Evolutionary conservation across 2,797 vertebrate species (phyloP), one percentile per base, ranked within the genome.

Genomic region (Rhynchonycteris naso): DNA sequence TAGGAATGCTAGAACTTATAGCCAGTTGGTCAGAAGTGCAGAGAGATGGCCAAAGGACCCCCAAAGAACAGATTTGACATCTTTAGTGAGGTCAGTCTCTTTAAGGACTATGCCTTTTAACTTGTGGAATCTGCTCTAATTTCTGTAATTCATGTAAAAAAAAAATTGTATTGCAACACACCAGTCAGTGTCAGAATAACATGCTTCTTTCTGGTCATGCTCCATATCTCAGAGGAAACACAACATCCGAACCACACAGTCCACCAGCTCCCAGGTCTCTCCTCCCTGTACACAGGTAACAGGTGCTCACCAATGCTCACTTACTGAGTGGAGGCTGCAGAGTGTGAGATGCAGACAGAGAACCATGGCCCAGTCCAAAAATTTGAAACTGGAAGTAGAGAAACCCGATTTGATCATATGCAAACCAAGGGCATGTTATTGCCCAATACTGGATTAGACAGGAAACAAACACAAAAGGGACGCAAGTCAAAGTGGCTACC

Each of bases 401-500:
- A 82, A 88, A 79, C 63, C 79, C 26, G 22, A 28, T 28, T 43
- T 83, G 8, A 7, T 74, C 13, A 28, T 69, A 50, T 21, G 35
- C 61, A 71, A 82, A 82, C 61, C 88, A 7, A 26, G 3, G 0
- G 4, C 16, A 43, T 43, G 6, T 3, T 35, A 18, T 14, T 26
- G 12, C 13, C 35, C 59, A 47, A 5, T 26, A 58, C 0, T 69
- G 22, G 22, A 54, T 59, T 71, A n/a, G 1, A 71, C 10, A 21
- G 22, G 38, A 84, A 82, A 91, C 4, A 52, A 59, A 50, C 14
- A 5, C 35, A 87, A 92, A 90, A 87, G 28, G 21, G 84, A 82
- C 4, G 16, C 7, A 72, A 30, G 19, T 59, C 19, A 76, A 63
- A n/a, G 59, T 4, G 50, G 13, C 18, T 33, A 13, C 1, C 7